Percentiles rank a stretch among this genome's conserved stretches.
Evolutionary conservation across 2,888 invertebrate genomes (phyloP).

Genomic region (Agrilus mali): DNA sequence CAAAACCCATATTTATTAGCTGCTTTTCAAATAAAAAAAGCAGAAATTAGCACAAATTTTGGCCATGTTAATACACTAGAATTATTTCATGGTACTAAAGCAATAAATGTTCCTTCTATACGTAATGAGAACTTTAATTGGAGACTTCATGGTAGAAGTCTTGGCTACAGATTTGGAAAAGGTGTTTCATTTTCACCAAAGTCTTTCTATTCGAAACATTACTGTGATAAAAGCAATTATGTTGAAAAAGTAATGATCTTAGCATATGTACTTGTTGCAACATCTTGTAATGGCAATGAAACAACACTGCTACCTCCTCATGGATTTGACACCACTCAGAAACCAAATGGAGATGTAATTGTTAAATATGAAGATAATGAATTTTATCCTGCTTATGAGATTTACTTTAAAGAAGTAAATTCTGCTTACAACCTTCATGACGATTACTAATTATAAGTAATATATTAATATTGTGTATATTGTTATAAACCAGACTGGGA

Average conservation of each 20-base stretch:
- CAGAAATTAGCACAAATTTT: conserved; percentile 10
- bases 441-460: too few relatives aligned
- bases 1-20: conserved; percentile 10
- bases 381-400: conserved; percentile 22
- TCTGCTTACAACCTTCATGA: too few relatives aligned
- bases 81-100: conserved; percentile 22
- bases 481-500: too few relatives aligned
- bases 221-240: conserved; percentile 11
- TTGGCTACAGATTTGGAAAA: conserved; percentile 19
- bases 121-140: conserved; percentile 23
- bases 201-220: conserved; percentile 19
- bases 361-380: conserved; percentile 25
- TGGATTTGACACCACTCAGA: conserved; percentile 20
- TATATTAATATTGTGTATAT: too few relatives aligned
- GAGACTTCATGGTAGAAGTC: conserved; percentile 16
- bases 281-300: conserved; percentile 13
- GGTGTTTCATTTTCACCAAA: conserved; percentile 22
- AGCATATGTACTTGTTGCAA: conserved; percentile 16
- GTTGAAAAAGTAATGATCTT: conserved; percentile 18
- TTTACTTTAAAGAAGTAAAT: conserved; percentile 13
- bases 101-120: conserved; percentile 15
- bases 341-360: conserved; percentile 17
- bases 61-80: conserved; percentile 10
- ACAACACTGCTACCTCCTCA: conserved; percentile 17
- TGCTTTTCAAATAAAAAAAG: conserved; percentile 13